phyloP scores from a whole-genome alignment of 2,888 invertebrate species.

The Acleris laterana region DNA sequence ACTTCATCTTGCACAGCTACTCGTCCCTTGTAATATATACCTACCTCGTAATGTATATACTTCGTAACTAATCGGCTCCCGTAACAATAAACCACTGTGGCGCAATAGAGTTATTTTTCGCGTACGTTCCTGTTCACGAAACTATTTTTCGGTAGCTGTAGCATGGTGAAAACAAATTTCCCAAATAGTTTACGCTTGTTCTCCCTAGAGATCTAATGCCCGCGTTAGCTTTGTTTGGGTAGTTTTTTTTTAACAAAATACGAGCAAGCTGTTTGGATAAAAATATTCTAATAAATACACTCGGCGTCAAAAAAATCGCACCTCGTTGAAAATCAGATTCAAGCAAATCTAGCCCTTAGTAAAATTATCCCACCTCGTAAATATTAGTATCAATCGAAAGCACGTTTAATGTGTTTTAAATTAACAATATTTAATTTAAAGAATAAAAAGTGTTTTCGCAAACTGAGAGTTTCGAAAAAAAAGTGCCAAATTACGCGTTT shows the following conservation, averaged over 20 bases:
- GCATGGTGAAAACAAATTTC: conserved; percentile 46
- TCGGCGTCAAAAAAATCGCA: too few relatives aligned
- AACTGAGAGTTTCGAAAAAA: too few relatives aligned
- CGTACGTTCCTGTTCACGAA: neutral
- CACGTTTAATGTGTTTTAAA: too few relatives aligned
- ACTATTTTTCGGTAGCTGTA: conserved; percentile 40
- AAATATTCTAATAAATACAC: conserved; percentile 9
- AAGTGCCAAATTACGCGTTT: too few relatives aligned
- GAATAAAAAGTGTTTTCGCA: too few relatives aligned
- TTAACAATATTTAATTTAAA: too few relatives aligned
- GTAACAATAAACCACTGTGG: conserved; percentile 23
- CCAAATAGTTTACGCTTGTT: conserved; percentile 64
- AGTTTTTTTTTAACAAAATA: conserved; percentile 17
- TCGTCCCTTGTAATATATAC: conserved; percentile 34
- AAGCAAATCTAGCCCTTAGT: too few relatives aligned
- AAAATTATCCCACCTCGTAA: too few relatives aligned
- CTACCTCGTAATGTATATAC: conserved; percentile 1
- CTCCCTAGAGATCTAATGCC: conserved; percentile 56
- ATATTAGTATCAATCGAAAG: too few relatives aligned
- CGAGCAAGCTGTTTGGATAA: conserved; percentile 17
- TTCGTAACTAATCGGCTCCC: conserved; percentile 35
- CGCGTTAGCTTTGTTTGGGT: conserved; percentile 10
- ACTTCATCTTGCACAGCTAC: conserved; percentile 24
- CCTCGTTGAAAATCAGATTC: too few relatives aligned
- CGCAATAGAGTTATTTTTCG: conserved; percentile 10